Evolutionary conservation across 2,888 invertebrate species (phyloP).

Genomic region (Trachelus tabidus): DNA sequence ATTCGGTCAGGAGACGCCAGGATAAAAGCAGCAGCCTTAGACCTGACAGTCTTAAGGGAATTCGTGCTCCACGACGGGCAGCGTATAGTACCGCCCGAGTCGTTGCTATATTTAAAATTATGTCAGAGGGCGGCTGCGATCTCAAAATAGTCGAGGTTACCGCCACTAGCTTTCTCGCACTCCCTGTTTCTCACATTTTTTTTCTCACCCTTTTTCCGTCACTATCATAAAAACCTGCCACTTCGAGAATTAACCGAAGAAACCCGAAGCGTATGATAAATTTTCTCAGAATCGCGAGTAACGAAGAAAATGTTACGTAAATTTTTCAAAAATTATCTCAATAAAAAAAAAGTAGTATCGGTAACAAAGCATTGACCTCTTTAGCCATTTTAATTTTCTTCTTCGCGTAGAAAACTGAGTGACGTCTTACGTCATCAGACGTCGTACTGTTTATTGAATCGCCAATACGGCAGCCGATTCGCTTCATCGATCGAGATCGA

Average conservation of each 20-base stretch:
- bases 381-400: neutral
- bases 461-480: neutral
- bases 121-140: slow-evolving; percentile 50
- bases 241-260: neutral
- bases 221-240: neutral
- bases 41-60: neutral
- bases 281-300: no score
- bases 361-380: neutral
- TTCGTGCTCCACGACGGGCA: neutral
- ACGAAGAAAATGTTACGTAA: no score
- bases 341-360: neutral
- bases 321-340: neutral
- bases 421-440: neutral
- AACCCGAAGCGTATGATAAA: neutral
- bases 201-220: slow-evolving; percentile 7
- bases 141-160: slow-evolving; percentile 33
- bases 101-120: slow-evolving; percentile 59
- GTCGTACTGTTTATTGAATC: neutral
- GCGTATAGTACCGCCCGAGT: neutral
- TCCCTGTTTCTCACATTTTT: slow-evolving; percentile 2
- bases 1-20: neutral
- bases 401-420: neutral
- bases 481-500: slow-evolving; percentile 15
- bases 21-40: neutral
- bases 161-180: neutral